Conservation (phyloP, 2,113 vertebrate species). For the Psittacula cyanocephala region DNA sequence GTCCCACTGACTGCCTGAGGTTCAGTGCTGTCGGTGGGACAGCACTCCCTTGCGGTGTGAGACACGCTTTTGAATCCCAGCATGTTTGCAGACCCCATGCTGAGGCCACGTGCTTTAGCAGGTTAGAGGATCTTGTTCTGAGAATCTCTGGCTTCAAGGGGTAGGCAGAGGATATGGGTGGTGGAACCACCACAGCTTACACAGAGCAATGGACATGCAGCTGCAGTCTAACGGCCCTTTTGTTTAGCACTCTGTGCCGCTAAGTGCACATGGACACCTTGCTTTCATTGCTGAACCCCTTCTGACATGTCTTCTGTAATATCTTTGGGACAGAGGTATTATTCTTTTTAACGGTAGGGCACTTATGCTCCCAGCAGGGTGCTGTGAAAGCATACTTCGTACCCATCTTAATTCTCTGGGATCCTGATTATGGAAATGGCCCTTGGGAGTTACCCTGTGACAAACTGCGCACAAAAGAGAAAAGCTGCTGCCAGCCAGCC, state of each 20-base stretch:
- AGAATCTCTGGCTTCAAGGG: not conserved
- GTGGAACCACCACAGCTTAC: not conserved
- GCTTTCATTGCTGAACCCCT: not conserved
- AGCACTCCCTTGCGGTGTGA: not conserved
- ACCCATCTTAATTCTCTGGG: accelerated
- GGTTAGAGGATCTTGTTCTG: not conserved
- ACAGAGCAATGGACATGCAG: not conserved
- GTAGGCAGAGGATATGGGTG: accelerated
- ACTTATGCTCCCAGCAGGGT: not conserved
- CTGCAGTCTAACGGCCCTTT: not conserved
- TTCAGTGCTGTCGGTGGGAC: not conserved
- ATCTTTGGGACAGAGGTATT: not conserved
- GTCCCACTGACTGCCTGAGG: not conserved
- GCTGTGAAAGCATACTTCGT: not conserved
- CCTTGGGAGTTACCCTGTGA: not conserved
- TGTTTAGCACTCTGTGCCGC: accelerated
- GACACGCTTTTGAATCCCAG: not conserved
- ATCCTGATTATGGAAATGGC: not conserved
- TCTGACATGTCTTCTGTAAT: accelerated
- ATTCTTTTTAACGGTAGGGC: not conserved
- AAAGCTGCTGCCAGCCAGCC: not conserved
- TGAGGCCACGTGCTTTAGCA: not conserved
- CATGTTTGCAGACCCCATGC: not conserved
- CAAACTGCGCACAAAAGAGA: not conserved
- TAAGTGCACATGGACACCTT: too few species aligned